These are phyloP conservation scores for Hydrochoerus hydrochaeris DNA, from an alignment of 2,113 vertebrate species.

Conservation along the genomic window DNA sequence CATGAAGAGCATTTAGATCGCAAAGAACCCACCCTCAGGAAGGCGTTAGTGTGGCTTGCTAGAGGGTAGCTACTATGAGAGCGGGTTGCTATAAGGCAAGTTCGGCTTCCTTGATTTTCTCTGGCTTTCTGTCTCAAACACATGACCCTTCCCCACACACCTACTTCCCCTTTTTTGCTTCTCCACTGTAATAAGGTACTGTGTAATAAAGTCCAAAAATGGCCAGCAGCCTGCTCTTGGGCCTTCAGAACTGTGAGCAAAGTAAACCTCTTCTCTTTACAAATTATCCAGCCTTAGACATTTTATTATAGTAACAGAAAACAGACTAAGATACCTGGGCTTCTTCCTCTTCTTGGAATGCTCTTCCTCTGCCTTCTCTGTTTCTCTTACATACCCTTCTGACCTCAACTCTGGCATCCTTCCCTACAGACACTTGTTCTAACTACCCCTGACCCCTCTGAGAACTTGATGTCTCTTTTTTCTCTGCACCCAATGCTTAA, in stretches of 20 bases:
- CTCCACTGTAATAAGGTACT: too few species aligned
- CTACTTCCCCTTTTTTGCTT: not conserved
- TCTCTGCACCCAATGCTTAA: not conserved
- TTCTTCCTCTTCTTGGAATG: slow-evolving; percentile 6
- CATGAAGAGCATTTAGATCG: not conserved
- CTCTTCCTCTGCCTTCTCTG: not conserved
- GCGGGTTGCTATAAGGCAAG: not conserved
- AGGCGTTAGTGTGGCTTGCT: not conserved
- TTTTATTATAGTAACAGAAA: not conserved
- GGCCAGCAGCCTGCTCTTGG: not conserved
- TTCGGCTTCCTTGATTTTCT: not conserved
- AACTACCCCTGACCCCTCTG: not conserved
- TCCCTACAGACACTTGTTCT: not conserved
- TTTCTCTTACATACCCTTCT: not conserved
- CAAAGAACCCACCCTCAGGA: not conserved
- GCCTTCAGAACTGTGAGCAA: not conserved
- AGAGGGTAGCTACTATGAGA: not conserved
- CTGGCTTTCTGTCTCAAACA: not conserved
- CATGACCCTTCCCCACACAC: not conserved
- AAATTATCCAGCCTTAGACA: not conserved
- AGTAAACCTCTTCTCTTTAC: not conserved
- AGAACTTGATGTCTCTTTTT: not conserved
- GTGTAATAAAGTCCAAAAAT: not conserved
- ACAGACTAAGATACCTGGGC: not conserved
- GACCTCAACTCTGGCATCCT: not conserved